Evolutionary conservation across 2,888 invertebrate species (phyloP).

Genomic region (Abscondita cerata): DNA sequence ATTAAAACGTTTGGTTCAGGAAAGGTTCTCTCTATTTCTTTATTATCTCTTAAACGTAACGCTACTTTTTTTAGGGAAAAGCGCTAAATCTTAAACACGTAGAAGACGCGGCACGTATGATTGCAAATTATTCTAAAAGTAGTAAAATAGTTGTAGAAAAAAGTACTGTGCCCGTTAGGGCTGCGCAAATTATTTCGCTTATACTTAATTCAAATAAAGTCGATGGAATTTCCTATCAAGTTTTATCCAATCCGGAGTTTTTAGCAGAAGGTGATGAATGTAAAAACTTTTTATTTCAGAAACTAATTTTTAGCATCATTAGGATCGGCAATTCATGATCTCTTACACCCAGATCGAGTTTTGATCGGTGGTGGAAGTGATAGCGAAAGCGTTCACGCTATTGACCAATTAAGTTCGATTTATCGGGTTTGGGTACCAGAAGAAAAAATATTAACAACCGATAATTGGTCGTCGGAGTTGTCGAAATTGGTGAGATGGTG

Average conservation of each 20-base stretch:
- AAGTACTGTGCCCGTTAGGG: slow-evolving; percentile 97
- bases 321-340: slow-evolving; percentile 91
- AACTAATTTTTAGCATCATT: slow-evolving; percentile 15
- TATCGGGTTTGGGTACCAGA: slow-evolving; percentile 97
- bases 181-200: slow-evolving; percentile 96
- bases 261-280: slow-evolving; percentile 79
- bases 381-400: slow-evolving; percentile 82
- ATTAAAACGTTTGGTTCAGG: slow-evolving; percentile 97
- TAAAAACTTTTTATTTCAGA: background rate
- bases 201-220: slow-evolving; percentile 93
- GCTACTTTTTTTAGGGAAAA: slow-evolving; percentile 69
- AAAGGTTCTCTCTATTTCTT: slow-evolving; percentile 64
- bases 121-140: slow-evolving; percentile 87
- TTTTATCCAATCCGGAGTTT: slow-evolving; percentile 98
- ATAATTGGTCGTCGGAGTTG: slow-evolving; percentile 98
- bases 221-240: slow-evolving; percentile 80
- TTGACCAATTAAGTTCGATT: slow-evolving; percentile 85
- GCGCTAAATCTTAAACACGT: slow-evolving; percentile 97
- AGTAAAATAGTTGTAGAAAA: slow-evolving; percentile 99
- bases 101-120: slow-evolving; percentile 95
- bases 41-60: background rate
- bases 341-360: slow-evolving; percentile 92
- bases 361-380: slow-evolving; percentile 96
- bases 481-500: slow-evolving; percentile 83
- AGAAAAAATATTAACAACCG: slow-evolving; percentile 92